Evolutionary conservation across 2,888 invertebrate genomes (phyloP), one percentile per base, ranked within the genome.

Genomic region (Phanerotoma sp.): DNA sequence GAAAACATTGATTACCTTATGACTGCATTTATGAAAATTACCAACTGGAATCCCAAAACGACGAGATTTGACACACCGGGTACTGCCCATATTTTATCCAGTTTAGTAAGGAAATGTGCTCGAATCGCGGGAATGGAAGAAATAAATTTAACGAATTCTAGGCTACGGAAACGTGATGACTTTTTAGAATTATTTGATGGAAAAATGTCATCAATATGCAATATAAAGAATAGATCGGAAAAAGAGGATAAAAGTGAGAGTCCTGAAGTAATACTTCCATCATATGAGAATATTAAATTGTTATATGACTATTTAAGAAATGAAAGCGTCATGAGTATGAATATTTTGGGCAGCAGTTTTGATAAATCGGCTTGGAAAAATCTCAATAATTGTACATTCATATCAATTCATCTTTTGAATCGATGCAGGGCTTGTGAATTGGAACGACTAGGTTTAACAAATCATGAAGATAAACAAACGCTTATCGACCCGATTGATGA

Each of bases 1-100:
- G 38, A 50, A 42, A 32, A 37, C 38, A 60, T 60, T 45, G 51
- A 58, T 32, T 7, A 25, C 22, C 41, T 30, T 22, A 47, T 61
- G 15, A 15, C 15, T 35, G 60, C 58, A 3, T 48, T 61, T 3
- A 48, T 54, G 6, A 20, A 13, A 10, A 21, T 40, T 20, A 56
- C 58, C 15, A 18, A 51, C 13, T 58, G 42, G 13, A 22, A 56
- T 38, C 16, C 41, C n/a, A 35, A 11, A 10, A 58, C 44, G 5
- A 38, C 38, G 15, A 35, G 5, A 7, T 53, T 40, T 4, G 7
- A 44, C 7, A 25, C 52, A 11, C 56, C 56, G 25, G 52, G 52
- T 35, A 42, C 21, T 5, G 56, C 56, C 35, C 20, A 18, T 4
- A 33, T 5, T 20, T 38, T 51, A 20, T 44, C 44, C n/a, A 51